Evolutionary conservation across 2,797 vertebrate genomes (phyloP), one percentile per base, ranked within the genome.

Genomic region (Dipus sagitta): DNA sequence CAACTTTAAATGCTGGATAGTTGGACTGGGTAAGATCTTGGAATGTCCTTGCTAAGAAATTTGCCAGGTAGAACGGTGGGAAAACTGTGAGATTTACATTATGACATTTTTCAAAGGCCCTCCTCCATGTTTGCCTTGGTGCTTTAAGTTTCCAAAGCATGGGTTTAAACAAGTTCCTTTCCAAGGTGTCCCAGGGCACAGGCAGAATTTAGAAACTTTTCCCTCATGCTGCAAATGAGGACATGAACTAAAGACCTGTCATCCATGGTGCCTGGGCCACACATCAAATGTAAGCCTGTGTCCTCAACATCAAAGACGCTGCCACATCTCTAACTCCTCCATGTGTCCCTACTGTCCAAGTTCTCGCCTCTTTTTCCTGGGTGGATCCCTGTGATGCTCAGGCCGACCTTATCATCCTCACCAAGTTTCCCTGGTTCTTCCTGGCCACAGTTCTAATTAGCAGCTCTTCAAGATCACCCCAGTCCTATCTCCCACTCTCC

Each of bases 61-160:
- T 23, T 0, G 1, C n/a, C 12, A 3, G 32, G 32, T 15, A 28
- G 18, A 78, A 11, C 1, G 13, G 23, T 3, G 2, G 52, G 21
- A 62, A 12, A 64, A 21, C 78, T 62, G 13, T 26, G 28, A 80
- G n/a, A 3, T 30, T 38, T 38, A 24, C n/a, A 3, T n/a, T n/a
- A 30, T 6, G 10, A 38, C 47, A 13, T 5, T 20, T 24, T 24
- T 24, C 34, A 24, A 12, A 14, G 24, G 6, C 28, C 34, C 8
- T n/a, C n/a, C 38, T n/a, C 9, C 4, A 47, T 21, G 0, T 34
- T 21, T 17, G 67, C 2, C 76, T 26, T 74, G n/a, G 24, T 12
- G 15, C 58, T 17, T 12, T 28, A 32, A 9, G 24, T n/a, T 75
- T 62, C 28, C 68, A n/a, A 70, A 82, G 52, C 52, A 8, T 2